These are phyloP conservation scores for Cydia amplana DNA, from an alignment of 1,140 invertebrate species.

Conservation along the genomic window DNA sequence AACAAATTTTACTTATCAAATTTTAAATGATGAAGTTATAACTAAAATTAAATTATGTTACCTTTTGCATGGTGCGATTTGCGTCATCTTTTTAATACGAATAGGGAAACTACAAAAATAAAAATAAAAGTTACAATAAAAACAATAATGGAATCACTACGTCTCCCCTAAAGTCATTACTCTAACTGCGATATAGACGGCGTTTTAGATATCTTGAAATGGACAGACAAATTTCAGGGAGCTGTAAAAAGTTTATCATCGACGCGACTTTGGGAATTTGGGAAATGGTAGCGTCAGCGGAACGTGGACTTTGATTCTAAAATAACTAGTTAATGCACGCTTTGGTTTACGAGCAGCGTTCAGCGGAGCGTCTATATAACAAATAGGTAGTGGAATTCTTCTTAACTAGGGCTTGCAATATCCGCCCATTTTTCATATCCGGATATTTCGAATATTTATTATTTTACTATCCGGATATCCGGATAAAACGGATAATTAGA, in stretches of 20 bases:
- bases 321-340: neutral
- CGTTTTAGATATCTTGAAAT: slow-evolving; percentile 22
- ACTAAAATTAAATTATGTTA: too few species aligned
- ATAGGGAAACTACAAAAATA: too few species aligned
- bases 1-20: too few species aligned
- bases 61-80: too few species aligned
- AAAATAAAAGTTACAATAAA: neutral
- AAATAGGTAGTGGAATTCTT: too few species aligned
- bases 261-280: slow-evolving; percentile 20
- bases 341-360: neutral
- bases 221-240: slow-evolving; percentile 17
- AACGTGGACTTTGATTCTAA: slow-evolving; percentile 23
- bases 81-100: too few species aligned
- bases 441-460: too few species aligned
- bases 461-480: too few species aligned
- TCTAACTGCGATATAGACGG: neutral
- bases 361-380: neutral
- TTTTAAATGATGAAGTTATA: too few species aligned
- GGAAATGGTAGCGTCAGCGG: slow-evolving; percentile 3
- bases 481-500: too few species aligned
- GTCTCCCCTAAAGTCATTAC: neutral
- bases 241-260: slow-evolving; percentile 25
- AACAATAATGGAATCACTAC: neutral
- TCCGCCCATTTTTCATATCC: too few species aligned
- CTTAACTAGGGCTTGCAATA: too few species aligned